Base-by-base conservation (phyloP, 2,113 vertebrate genomes). In the Labeo catla region DNA sequence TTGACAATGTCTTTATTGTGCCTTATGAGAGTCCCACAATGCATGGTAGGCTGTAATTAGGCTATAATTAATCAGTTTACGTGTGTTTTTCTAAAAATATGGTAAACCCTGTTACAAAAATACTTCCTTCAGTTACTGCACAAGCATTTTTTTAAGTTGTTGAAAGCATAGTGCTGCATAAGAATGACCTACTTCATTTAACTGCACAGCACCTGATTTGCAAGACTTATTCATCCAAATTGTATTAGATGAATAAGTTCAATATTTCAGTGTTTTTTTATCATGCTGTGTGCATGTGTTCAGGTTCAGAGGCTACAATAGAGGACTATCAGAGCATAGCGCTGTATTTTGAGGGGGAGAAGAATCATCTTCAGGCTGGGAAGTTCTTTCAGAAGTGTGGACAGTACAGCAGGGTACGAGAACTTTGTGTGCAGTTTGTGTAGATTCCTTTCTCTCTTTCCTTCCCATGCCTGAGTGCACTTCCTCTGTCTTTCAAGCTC, bases 241-340 rank as follows among this genome's bases (percentile, higher is more conserved):
- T 72, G 7, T 21, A 4, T 6, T 70, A 6, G 15, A 39, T 28
- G n/a, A 57, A 57, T 57, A 19, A 57, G 34, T 28, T 68, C 23
- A 68, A 34, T 68, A 36, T 68, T 12, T 34, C 0, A 15, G 19
- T 57, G 39, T 39, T 57, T 57, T 57, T 57, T 6, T 57, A 36
- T 76, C 9, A 36, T 36, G 2, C 11, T 59, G 11, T 87, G 45
- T 89, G 81, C 89, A n/a, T 86, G 83, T n/a, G 2, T 84, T 19
- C 91, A 99, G 98, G 96, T 86, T 95, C 96, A 65, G 96, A 96
- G 28, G 95, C 97, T 0, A 96, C 93, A 15, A 96, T 94, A 86
- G 97, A 99, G 90, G 98, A 99, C 88, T 98, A 97, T 90, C 98
- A 98, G 92, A 99, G 98, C 91, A 97, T 99, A 0, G 98, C 98